Evolutionary conservation across 2,113 vertebrate species (phyloP), one percentile per base, ranked within the genome.

Genomic region (Mungos mungo): DNA sequence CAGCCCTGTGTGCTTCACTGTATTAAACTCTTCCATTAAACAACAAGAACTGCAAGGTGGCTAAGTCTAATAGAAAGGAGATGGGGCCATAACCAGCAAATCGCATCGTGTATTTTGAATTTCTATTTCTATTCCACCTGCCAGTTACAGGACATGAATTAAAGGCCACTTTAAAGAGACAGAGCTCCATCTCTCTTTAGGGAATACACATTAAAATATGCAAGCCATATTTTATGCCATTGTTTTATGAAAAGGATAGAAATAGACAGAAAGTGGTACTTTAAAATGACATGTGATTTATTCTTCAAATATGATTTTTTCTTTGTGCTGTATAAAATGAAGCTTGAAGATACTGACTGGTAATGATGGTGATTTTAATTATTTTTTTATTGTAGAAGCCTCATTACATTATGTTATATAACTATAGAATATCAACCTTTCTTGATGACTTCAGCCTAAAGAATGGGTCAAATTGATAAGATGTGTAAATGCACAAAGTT

Each of bases 261-360:
- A 93, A 87, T 81, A 65, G 66, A 83, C 90, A 87, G 80, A 63
- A 85, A 91, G 72, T 91, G 35, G 14, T 72, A 52, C 47, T 19
- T 82, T 85, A 82, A 94, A 87, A 8, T 86, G 52, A 94, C 15
- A 31, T 77, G 29, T 79, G 18, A 90, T 86, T 57, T 91, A 80
- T 86, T 96, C n/a, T 93, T 15, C n/a, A 50, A 89, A 95, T 27
- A 33, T 47, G 2, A 90, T 86, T 88, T 5, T 92, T 88, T 93
- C 29, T 89, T 96, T 93, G 45, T 79, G 68, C 23, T 86, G 47
- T 83, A 81, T 47, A 97, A 96, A 95, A 88, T 95, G 35, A 88
- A 92, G n/a, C 47, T 96, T 33, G 25, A 91, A 88, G 89, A 94
- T 33, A 60, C 79, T 85, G n/a, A 94, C 23, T 69, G 45, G 41